Percentiles rank a stretch among this genome's conserved stretches.
phyloP scores from a whole-genome alignment of 2,113 vertebrate genomes.

The Chiloscyllium plagiosum region DNA sequence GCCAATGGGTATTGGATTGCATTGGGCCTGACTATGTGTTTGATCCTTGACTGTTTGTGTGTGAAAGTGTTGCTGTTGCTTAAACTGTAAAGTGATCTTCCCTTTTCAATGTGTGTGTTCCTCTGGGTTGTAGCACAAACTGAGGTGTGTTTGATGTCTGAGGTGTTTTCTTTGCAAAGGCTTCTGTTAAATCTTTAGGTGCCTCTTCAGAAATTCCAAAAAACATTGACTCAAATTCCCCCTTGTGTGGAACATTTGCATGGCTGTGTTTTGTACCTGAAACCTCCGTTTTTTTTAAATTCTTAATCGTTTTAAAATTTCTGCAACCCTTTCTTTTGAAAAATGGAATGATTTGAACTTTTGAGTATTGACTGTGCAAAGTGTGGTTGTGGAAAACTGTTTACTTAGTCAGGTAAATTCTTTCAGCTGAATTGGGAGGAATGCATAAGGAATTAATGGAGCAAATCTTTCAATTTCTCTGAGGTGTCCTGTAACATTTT shows the following conservation, averaged over 20 bases:
- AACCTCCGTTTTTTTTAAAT: neutral
- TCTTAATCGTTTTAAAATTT: neutral
- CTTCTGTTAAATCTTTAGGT: slow-evolving; percentile 16
- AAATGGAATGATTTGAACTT: neutral
- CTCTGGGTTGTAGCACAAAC: neutral
- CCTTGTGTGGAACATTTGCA: neutral
- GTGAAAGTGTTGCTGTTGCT: slow-evolving; percentile 26
- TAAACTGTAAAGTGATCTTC: slow-evolving; percentile 29
- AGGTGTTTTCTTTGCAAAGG: slow-evolving; percentile 26
- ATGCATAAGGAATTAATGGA: neutral
- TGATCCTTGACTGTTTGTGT: slow-evolving; percentile 29
- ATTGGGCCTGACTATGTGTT: slow-evolving; percentile 2
- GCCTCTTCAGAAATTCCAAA: slow-evolving; percentile 18
- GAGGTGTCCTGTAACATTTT: neutral
- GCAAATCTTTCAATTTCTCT: slow-evolving; percentile 13
- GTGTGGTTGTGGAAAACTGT: neutral
- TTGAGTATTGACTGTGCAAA: too few relatives aligned
- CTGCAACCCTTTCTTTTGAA: neutral
- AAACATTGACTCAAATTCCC: neutral
- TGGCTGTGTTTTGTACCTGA: too few relatives aligned
- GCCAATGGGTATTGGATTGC: slow-evolving; percentile 22
- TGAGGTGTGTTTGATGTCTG: neutral
- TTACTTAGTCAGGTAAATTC: neutral
- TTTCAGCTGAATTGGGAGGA: neutral
- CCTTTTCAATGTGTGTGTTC: slow-evolving; percentile 30